These are phyloP conservation scores for Tragelaphus scriptus DNA, from an alignment of 2,113 vertebrate species.

Conservation along the genomic window DNA sequence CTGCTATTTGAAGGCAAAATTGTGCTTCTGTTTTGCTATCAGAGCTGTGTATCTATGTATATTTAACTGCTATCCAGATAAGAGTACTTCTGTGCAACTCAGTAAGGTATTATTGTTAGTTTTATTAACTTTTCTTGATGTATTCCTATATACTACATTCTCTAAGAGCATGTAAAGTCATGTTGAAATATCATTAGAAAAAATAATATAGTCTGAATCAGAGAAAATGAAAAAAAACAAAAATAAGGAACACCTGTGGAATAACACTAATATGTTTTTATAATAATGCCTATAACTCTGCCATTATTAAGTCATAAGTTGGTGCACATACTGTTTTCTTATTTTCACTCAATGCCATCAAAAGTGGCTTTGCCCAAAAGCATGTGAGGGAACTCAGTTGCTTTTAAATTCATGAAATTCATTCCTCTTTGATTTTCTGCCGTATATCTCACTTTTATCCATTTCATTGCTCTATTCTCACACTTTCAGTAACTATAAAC, in stretches of 20 bases:
- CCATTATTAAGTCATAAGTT: not conserved
- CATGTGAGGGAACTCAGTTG: not conserved
- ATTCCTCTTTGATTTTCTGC: not conserved
- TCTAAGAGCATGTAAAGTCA: not conserved
- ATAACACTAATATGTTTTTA: not conserved
- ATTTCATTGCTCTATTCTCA: not conserved
- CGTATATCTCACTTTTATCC: not conserved
- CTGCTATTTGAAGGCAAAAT: not conserved
- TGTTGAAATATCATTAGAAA: not conserved
- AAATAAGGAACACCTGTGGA: not conserved
- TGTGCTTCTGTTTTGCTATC: not conserved
- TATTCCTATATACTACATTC: not conserved
- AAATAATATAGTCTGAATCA: not conserved
- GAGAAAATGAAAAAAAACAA: not conserved
- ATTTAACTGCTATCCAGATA: not conserved
- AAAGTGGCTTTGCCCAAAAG: not conserved
- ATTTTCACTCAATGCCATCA: conserved; percentile 24
- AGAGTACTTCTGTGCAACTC: not conserved
- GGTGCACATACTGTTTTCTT: not conserved
- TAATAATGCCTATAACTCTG: not conserved
- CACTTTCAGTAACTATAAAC: not conserved
- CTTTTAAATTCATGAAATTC: not conserved
- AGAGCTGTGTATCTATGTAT: not conserved
- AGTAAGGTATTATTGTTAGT: not conserved
- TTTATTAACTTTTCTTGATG: conserved; percentile 26